Evolutionary conservation across 2,888 invertebrate genomes (phyloP).

Genomic region (Tinea semifulvella): DNA sequence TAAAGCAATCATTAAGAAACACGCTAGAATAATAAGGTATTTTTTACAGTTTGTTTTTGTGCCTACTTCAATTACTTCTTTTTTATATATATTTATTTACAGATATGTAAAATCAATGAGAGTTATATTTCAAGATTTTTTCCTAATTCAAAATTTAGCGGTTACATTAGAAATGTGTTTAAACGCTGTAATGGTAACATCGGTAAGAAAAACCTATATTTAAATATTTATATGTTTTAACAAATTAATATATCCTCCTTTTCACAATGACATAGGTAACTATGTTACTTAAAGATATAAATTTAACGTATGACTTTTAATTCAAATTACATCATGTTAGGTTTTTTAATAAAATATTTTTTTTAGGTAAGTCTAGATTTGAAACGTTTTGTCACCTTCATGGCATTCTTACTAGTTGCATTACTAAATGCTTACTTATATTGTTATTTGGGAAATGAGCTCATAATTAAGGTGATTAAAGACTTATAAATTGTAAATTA

Average conservation of each 20-base stretch:
- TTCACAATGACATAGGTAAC: too few species aligned
- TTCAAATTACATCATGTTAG: too few species aligned
- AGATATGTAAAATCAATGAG: conserved; percentile 39
- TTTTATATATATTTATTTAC: conserved; percentile 17
- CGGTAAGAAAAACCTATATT: conserved; percentile 29
- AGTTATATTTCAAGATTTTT: conserved; percentile 41
- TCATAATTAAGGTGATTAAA: conserved; percentile 45
- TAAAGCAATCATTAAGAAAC: conserved; percentile 37
- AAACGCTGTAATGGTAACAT: conserved; percentile 42
- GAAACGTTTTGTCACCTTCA: conserved; percentile 34
- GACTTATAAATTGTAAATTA: too few species aligned
- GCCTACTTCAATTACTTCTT: neutral
- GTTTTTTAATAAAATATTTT: too few species aligned
- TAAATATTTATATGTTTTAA: too few species aligned
- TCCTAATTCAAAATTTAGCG: conserved; percentile 45
- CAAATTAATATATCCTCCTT: too few species aligned
- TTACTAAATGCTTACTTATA: conserved; percentile 47
- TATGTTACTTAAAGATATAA: too few species aligned
- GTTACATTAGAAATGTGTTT: conserved; percentile 46
- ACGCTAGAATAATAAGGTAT: conserved; percentile 44
- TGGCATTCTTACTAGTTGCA: conserved; percentile 35
- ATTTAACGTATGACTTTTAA: too few species aligned
- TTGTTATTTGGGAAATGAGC: conserved; percentile 43
- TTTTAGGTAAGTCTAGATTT: conserved; percentile 36
- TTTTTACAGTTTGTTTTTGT: neutral